Evolutionary conservation across 2,113 vertebrate species (phyloP).

Genomic region (Hemichromis elongatus): DNA sequence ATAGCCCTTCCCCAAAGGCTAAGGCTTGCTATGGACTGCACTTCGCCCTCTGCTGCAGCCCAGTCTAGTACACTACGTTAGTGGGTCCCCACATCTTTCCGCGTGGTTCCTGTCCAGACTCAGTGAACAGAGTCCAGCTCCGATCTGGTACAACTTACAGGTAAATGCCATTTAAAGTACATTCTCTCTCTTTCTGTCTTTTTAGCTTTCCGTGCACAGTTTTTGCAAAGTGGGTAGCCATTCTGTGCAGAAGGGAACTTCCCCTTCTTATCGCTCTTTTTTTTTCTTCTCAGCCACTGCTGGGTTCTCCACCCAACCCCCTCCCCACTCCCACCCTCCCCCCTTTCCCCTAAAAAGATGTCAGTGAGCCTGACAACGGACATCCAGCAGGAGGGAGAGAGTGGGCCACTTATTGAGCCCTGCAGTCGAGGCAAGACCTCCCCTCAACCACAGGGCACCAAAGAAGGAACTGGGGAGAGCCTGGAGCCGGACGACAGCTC

Average conservation of each 20-base stretch:
- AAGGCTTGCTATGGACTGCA: constrained; percentile 63
- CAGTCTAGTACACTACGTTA: constrained; percentile 51
- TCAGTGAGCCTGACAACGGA: constrained; percentile 71
- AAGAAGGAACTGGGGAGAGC: constrained; percentile 62
- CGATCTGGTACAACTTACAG: constrained; percentile 60
- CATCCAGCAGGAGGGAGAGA: constrained; percentile 74
- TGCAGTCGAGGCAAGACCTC: constrained; percentile 67
- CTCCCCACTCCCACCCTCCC: constrained; percentile 63
- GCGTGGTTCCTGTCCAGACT: constrained; percentile 43
- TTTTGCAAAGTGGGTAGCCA: neutral
- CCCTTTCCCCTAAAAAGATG: constrained; percentile 68
- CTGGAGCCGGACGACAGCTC: constrained; percentile 66
- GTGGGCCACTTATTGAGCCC: constrained; percentile 59
- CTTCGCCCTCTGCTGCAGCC: constrained; percentile 48
- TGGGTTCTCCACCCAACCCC: constrained; percentile 62
- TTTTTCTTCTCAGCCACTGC: constrained; percentile 29
- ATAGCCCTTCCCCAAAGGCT: constrained; percentile 19
- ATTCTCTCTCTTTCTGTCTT: neutral
- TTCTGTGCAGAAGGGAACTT: neutral
- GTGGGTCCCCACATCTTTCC: constrained; percentile 35
- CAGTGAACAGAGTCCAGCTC: constrained; percentile 36
- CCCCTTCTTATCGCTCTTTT: neutral
- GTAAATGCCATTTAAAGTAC: constrained; percentile 22
- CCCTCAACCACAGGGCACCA: constrained; percentile 63
- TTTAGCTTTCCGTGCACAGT: neutral